Base-by-base conservation (phyloP, 53 echinoderm and acorn worm genomes). In the Zoroaster sp. region DNA sequence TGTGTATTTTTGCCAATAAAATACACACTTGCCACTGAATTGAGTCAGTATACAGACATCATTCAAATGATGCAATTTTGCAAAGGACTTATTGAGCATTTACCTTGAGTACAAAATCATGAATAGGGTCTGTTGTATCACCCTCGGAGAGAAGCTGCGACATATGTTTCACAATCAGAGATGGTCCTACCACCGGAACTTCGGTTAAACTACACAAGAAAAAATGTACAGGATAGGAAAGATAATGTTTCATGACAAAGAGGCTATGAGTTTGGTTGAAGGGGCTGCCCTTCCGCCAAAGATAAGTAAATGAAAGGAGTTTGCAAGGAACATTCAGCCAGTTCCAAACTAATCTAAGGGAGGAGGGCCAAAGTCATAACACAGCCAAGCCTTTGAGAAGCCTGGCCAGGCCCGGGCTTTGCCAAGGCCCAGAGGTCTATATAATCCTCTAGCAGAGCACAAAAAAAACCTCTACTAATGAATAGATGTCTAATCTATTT, bases 91-190 rank as follows among this genome's bases (percentile, higher is more conserved):
- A 10, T 15, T 18, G 1, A 49, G 65, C 35, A 51, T n/a, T n/a
- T n/a, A 97, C 97, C 86, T 95, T 97, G 15, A 97, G 54, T 5
- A 95, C 71, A 8, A 95, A 82, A 88, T 97, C 97, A 91, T 97
- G 97, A 17, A 94, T 95, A 31, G 67, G 37, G 67, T 97, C 95
- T 14, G 78, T 80, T 20, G 82, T 43, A 25, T 95, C 92, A 12
- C 90, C 94, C 42, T 97, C 95, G 5, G 55, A 44, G 66, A 90
- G 72, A 30, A 97, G 92, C 35, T 87, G 87, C 25, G 77, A 69
- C 46, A 95, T 75, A 53, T 97, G 86, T 1, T 49, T 76, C 34
- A 72, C 55, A 83, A 95, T 88, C 31, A 77, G 45, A 2, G 92
- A 88, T 3, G 75, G 75, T 47, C 97, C 88, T 1, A 95, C 79